Evolutionary conservation across 23 tunicate species (phyloP), one percentile per base, ranked within the genome.

Genomic region (Styela clava): DNA sequence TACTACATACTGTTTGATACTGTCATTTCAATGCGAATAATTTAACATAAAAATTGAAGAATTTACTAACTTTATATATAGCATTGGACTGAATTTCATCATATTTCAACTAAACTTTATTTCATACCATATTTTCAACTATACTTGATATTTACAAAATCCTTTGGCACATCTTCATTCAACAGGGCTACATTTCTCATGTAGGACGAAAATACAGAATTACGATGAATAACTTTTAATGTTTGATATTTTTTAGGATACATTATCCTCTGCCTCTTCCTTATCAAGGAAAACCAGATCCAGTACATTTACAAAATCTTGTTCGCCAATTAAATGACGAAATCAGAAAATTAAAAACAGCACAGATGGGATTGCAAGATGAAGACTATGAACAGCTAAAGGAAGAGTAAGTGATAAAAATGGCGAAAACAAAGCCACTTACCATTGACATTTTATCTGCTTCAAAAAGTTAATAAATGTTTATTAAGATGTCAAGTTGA

Each of bases 211-310:
- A n/a, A n/a, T n/a, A n/a, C n/a, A n/a, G n/a, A n/a, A n/a, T n/a
- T n/a, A n/a, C n/a, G n/a, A n/a, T n/a, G n/a, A n/a, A n/a, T n/a
- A n/a, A n/a, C n/a, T n/a, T n/a, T n/a, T n/a, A n/a, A n/a, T n/a
- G 63, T 1, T 16, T 35, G 16, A 73, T 26, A 65, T 34, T 16
- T 26, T 30, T 1, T 78, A 93, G 98, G 69, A 93, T 93, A 25
- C 98, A 93, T 65, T 93, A 93, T 51, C 98, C 98, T 12, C 87
- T 93, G 61, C 98, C 98, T 16, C 89, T 93, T 2, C 92, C 88
- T 0, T 87, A 78, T 79, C 87, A 78, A n/a, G 98, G 93, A 51
- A 93, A 93, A 31, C 98, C 98, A 1, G 93, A 87, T 63, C 93
- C 98, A 31, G 93, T 78, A 1, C 98, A 87, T 64, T 67, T 93